A percentile compares a stretch with the other conserved stretches of the same genome.
Conservation (phyloP, 2,113 vertebrate species). For the Apus apus region DNA sequence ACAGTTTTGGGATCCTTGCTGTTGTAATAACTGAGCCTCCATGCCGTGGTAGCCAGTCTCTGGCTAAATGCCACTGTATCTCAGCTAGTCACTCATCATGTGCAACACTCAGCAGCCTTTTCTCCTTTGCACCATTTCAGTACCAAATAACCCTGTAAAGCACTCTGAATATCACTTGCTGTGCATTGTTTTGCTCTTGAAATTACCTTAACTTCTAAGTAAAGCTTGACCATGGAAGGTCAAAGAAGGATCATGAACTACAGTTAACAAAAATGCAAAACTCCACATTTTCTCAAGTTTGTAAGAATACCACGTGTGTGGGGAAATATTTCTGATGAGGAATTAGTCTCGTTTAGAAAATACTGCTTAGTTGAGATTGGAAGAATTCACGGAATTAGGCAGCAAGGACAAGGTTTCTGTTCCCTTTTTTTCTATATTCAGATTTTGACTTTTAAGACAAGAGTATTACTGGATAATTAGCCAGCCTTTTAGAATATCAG, state of each 20-base stretch:
- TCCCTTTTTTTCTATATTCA: background rate
- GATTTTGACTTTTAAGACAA: background rate
- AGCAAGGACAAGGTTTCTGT: background rate
- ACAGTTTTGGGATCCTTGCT: conserved; percentile 6
- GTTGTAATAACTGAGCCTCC: background rate
- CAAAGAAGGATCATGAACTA: background rate
- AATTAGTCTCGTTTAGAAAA: background rate
- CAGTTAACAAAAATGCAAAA: background rate
- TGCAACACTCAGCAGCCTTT: background rate
- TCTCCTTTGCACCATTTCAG: background rate
- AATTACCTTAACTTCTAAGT: background rate
- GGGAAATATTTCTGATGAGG: background rate
- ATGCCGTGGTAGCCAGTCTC: background rate
- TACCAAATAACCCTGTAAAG: background rate
- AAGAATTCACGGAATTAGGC: background rate
- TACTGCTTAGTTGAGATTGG: background rate
- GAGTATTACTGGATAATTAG: background rate
- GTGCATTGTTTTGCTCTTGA: background rate
- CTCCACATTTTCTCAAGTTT: background rate
- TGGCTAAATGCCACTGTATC: conserved; percentile 7
- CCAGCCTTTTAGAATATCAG: background rate
- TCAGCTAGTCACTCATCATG: conserved; percentile 25
- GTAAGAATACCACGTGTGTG: background rate
- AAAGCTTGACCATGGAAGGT: background rate
- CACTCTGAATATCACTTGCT: background rate